Evolutionary conservation across 2,113 vertebrate genomes (phyloP), one percentile per base, ranked within the genome.

Genomic region (Vicugna pacos): DNA sequence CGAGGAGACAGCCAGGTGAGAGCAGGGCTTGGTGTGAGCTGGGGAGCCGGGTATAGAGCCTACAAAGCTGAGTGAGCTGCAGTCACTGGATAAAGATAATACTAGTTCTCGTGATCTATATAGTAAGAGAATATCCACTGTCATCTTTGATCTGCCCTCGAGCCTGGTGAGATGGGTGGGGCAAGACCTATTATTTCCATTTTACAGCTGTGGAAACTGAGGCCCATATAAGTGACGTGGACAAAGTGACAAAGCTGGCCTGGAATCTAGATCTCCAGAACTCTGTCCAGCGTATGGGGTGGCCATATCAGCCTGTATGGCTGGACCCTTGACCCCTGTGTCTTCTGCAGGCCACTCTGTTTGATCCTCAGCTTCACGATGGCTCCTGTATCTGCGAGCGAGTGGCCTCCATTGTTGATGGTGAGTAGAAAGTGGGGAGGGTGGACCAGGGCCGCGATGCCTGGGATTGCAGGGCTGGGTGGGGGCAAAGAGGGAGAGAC

Each of bases 1-100:
- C 98, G 99, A 93, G 99, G 98, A 76, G 98, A 98, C 96, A 99
- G 99, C 98, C 99, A 99, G 99, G 99, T 99, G 96, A 96, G 97
- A 73, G 11, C 32, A 26, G 35, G 72, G 28, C 38, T 91, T 22
- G 88, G 62, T 56, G 20, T 0, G 4, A 50, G 64, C 77, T 58
- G 22, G 67, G 89, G 24, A 80, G 32, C 83, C 2, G 5, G 42
- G 30, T 11, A 28, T 4, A 8, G n/a, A 69, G 54, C 65, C 54
- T 11, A 54, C 42, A 24, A n/a, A 20, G 69, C 92, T 35, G 60
- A 77, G 50, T 11, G 35, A 46, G 72, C 62, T 15, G 24, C 46
- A 16, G 38, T 4, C 32, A 4, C 48, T 26, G 60, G 62, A 56
- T 48, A 35, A 6, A 65, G 82, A 52, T 48, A 8, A 67, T 38